Evolutionary conservation across 2,113 vertebrate species (phyloP).

Genomic region (Dromas ardeola): DNA sequence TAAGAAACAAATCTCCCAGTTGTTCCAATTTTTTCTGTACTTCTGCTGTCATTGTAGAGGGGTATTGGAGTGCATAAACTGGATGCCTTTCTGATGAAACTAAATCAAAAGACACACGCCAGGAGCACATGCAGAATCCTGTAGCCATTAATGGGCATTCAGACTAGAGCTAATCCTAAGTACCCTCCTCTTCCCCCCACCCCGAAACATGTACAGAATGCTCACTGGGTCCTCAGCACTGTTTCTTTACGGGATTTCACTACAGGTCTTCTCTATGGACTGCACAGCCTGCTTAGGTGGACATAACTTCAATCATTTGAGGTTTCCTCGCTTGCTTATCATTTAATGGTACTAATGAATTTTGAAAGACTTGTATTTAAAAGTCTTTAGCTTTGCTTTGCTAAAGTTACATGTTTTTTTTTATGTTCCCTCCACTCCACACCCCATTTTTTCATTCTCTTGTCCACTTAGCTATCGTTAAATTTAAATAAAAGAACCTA

Average conservation of each 20-base stretch:
- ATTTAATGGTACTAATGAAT: slow-evolving; percentile 1
- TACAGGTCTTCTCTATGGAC: not conserved
- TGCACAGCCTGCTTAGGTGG: not conserved
- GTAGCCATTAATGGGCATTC: not conserved
- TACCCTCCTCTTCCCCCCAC: fast-evolving
- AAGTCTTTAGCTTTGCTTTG: slow-evolving; percentile 62
- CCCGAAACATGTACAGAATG: not conserved
- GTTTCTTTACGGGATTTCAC: not conserved
- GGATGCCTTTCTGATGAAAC: not conserved
- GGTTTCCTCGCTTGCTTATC: not conserved
- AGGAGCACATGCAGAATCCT: not conserved
- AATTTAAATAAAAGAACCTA: slow-evolving; percentile 33
- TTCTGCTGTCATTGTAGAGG: not conserved
- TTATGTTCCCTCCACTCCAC: not conserved
- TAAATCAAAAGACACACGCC: not conserved
- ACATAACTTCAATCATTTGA: not conserved
- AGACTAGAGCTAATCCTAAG: not conserved
- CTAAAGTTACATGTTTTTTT: slow-evolving; percentile 1
- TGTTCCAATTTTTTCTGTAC: not conserved
- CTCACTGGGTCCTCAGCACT: not conserved
- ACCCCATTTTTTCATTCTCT: slow-evolving; percentile 33
- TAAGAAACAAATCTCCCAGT: not conserved
- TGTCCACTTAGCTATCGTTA: slow-evolving; percentile 69
- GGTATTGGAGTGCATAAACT: not conserved
- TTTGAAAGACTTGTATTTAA: slow-evolving; percentile 45